Percentiles rank a stretch among this genome's conserved stretches.
These are phyloP conservation scores for Electrophaes corylata DNA, from an alignment of 2,888 invertebrate genomes.

Conservation along the genomic window DNA sequence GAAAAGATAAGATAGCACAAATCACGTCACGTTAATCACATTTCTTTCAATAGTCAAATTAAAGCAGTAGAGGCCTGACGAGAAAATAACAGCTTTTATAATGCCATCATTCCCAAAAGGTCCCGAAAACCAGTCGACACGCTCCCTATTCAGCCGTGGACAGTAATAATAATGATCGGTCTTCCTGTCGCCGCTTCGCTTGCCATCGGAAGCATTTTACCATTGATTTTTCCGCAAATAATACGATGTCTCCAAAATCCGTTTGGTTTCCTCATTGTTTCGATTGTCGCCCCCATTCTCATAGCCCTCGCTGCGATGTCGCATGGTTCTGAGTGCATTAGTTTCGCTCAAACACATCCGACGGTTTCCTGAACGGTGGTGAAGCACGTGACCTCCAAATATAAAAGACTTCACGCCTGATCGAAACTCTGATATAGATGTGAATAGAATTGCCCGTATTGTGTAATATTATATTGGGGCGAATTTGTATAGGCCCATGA, in stretches of 20 bases:
- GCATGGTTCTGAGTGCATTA: constrained; percentile 81
- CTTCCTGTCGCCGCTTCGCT: constrained; percentile 68
- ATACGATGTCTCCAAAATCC: constrained; percentile 63
- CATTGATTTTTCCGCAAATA: constrained; percentile 84
- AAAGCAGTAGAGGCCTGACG: constrained; percentile 57
- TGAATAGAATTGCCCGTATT: constrained; percentile 81
- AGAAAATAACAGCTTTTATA: constrained; percentile 75
- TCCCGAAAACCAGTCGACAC: constrained; percentile 63
- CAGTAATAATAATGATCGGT: constrained; percentile 78
- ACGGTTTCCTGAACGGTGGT: constrained; percentile 77
- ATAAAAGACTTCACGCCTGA: constrained; percentile 82
- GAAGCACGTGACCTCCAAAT: constrained; percentile 77
- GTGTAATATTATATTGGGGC: constrained; percentile 69
- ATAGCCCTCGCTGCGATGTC: constrained; percentile 56
- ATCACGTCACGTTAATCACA: constrained; percentile 37
- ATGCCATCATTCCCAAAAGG: constrained; percentile 67
- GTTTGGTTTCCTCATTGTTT: constrained; percentile 53
- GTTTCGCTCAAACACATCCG: constrained; percentile 77
- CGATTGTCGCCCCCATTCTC: constrained; percentile 47
- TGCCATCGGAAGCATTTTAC: constrained; percentile 73
- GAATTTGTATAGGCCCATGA: constrained; percentile 43
- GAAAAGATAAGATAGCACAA: constrained; percentile 19
- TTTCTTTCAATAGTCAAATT: constrained; percentile 52
- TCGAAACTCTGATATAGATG: constrained; percentile 71
- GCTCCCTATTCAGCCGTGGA: constrained; percentile 65